phyloP scores from a whole-genome alignment of 1,140 invertebrate genomes.

The Cydia splendana region DNA sequence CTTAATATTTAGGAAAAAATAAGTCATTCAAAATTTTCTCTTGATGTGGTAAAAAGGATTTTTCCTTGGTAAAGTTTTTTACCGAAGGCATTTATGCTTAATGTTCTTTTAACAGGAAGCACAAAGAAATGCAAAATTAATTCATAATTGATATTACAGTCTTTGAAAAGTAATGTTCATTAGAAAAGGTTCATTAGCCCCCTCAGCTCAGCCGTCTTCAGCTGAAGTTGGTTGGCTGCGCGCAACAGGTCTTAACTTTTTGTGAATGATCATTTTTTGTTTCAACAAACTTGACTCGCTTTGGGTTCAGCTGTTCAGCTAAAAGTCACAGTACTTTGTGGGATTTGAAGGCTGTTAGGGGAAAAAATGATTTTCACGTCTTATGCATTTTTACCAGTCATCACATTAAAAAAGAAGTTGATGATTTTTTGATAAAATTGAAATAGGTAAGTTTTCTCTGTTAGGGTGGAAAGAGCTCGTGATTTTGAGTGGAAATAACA shows the following conservation, averaged over 20 bases:
- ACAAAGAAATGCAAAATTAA: not conserved
- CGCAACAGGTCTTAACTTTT: constrained; percentile 16
- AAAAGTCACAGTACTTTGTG: not conserved
- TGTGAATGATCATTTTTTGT: constrained; percentile 14
- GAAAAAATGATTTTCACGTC: not conserved
- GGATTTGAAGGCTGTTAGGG: not conserved
- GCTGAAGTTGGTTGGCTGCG: not conserved
- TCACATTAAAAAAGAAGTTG: too few species aligned
- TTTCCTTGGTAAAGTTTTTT: not conserved
- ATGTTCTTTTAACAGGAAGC: not conserved
- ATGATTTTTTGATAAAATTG: too few species aligned
- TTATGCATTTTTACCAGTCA: too few species aligned
- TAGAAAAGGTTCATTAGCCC: constrained; percentile 12
- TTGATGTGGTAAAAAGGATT: too few species aligned
- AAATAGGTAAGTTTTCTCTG: too few species aligned
- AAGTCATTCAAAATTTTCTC: too few species aligned
- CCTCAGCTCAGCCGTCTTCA: not conserved
- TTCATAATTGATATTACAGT: not conserved
- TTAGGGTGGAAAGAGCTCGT: too few species aligned
- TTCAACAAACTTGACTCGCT: not conserved
- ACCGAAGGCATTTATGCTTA: not conserved
- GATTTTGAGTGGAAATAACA: too few species aligned
- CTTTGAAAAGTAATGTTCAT: constrained; percentile 14
- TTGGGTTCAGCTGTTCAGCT: not conserved
- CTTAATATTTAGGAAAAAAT: too few species aligned